A percentile compares a stretch with the other conserved stretches of the same genome.
These are phyloP conservation scores for Hypomesus transpacificus DNA, from an alignment of 2,113 vertebrate species.

Conservation along the genomic window DNA sequence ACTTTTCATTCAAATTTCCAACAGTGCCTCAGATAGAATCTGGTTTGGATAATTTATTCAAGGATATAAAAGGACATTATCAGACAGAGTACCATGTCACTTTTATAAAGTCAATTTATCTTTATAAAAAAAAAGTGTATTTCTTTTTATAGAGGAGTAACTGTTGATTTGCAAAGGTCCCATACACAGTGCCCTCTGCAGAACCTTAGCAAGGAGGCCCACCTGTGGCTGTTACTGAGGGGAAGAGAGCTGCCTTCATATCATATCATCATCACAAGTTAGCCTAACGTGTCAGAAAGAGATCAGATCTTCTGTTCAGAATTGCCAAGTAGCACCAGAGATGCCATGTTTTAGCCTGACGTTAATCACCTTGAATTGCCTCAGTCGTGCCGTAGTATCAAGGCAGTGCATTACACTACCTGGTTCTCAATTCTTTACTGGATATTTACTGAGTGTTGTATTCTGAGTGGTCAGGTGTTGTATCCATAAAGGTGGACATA, in stretches of 20 bases:
- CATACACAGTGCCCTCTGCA: too few relatives aligned
- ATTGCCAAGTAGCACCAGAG: slow-evolving; percentile 51
- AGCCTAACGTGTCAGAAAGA: too few relatives aligned
- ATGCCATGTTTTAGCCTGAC: slow-evolving; percentile 42
- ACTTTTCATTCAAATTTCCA: slow-evolving; percentile 48
- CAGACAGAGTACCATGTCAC: background rate
- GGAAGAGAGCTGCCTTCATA: too few relatives aligned
- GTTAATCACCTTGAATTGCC: slow-evolving; percentile 30
- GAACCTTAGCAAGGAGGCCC: too few relatives aligned
- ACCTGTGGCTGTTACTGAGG: too few relatives aligned
- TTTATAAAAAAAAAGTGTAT: too few relatives aligned
- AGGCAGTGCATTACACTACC: slow-evolving; percentile 9
- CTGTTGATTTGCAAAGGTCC: too few relatives aligned
- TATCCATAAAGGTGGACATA: slow-evolving; percentile 51
- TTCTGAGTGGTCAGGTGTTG: slow-evolving; percentile 63
- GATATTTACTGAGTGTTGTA: slow-evolving; percentile 67
- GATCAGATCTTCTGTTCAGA: slow-evolving; percentile 23
- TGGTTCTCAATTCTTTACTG: slow-evolving; percentile 46
- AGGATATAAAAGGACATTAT: slow-evolving; percentile 30
- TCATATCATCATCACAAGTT: too few relatives aligned
- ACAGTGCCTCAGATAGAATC: slow-evolving; percentile 62
- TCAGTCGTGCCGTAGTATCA: slow-evolving; percentile 21
- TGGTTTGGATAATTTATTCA: slow-evolving; percentile 43
- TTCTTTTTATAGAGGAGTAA: too few relatives aligned
- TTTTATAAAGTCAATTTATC: slow-evolving; percentile 34